Evolutionary conservation across 1,140 invertebrate genomes (phyloP).

Genomic region (Phymastichus coffea): DNA sequence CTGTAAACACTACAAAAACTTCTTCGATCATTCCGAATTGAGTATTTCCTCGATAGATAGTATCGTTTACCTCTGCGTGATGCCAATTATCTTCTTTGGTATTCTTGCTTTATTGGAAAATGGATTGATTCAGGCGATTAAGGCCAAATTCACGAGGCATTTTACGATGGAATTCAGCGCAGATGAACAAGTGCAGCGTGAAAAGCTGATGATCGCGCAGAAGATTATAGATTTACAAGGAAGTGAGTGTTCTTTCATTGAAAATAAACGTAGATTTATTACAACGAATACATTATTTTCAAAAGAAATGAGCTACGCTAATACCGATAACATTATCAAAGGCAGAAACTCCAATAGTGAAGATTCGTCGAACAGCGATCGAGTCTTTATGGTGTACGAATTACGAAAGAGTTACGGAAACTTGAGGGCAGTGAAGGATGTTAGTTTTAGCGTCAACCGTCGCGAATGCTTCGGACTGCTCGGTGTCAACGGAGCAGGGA

Average conservation of each 20-base stretch:
- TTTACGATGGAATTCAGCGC: conserved; percentile 27
- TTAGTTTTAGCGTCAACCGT: conserved; percentile 65
- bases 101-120: conserved; percentile 44
- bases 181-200: conserved; percentile 49
- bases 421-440: conserved; percentile 70
- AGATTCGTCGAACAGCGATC: conserved; percentile 19
- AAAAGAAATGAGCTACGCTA: not conserved
- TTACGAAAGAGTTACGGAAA: conserved; percentile 71
- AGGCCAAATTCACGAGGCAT: conserved; percentile 27
- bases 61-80: conserved; percentile 38
- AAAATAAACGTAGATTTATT: too few relatives aligned
- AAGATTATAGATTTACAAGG: conserved; percentile 29
- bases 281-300: too few relatives aligned
- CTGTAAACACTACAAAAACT: conserved; percentile 40
- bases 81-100: conserved; percentile 43
- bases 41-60: conserved; percentile 41
- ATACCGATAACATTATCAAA: too few relatives aligned
- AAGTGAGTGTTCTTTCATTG: too few relatives aligned
- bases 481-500: conserved; percentile 82
- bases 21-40: conserved; percentile 36
- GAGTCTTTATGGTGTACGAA: conserved; percentile 51
- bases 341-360: too few relatives aligned
- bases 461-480: conserved; percentile 87
- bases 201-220: conserved; percentile 39
- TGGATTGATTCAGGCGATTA: conserved; percentile 35